phyloP scores from a whole-genome alignment of 2,113 vertebrate species.

The Athene cunicularia region DNA sequence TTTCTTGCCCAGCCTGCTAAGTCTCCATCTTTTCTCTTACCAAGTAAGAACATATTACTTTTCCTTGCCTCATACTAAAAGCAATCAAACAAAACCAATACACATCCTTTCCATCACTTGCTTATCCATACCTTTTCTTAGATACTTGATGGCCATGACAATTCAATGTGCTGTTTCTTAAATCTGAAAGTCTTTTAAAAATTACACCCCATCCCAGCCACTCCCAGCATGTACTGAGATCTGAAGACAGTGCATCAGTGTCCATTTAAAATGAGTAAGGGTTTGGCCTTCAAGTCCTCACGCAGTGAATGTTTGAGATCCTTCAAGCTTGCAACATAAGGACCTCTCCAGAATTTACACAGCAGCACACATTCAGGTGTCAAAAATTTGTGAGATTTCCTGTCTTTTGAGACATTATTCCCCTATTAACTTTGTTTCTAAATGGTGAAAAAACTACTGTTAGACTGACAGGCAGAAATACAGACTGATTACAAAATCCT shows the following conservation, averaged over 20 bases:
- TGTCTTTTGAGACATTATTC: not conserved
- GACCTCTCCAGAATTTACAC: not conserved
- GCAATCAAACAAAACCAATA: not conserved
- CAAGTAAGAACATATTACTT: not conserved
- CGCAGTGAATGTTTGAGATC: accelerated
- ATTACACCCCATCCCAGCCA: not conserved
- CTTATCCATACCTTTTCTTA: not conserved
- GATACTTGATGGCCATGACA: not conserved
- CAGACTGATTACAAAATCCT: not conserved
- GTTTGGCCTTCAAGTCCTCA: not conserved
- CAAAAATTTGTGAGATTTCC: not conserved
- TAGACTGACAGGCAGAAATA: not conserved
- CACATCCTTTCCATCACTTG: not conserved
- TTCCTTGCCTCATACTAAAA: not conserved
- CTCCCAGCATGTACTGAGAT: not conserved
- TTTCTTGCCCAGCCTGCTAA: not conserved
- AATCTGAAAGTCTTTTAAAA: not conserved
- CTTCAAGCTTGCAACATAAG: not conserved
- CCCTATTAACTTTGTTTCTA: not conserved
- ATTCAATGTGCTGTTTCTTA: not conserved
- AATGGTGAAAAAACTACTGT: not conserved
- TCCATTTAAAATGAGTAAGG: not conserved
- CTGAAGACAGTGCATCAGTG: not conserved
- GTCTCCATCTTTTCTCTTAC: not conserved
- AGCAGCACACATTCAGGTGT: not conserved